Evolutionary conservation across 2,888 invertebrate genomes (phyloP).

Genomic region (Nephrotoma guestfalica): DNA sequence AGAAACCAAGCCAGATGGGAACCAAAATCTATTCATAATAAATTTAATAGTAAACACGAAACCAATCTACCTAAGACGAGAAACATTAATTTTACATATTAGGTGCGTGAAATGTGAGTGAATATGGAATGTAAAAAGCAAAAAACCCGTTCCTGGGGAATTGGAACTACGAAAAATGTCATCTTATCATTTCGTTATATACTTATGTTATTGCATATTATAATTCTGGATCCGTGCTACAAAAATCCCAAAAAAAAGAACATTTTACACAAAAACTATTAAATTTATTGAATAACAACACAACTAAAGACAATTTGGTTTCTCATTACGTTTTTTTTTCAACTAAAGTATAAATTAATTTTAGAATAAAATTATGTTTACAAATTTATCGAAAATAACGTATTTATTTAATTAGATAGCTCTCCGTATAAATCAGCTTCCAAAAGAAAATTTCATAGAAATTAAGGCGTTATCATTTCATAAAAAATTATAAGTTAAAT

Average conservation of each 20-base stretch:
- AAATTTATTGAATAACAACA: not conserved
- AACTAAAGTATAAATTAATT: not conserved
- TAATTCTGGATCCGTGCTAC: not conserved
- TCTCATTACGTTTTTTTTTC: not conserved
- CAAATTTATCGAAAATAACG: not conserved
- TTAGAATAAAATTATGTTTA: not conserved
- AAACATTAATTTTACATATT: not conserved
- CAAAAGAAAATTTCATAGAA: too few relatives aligned
- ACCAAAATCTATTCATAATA: conserved; percentile 1
- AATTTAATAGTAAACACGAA: not conserved
- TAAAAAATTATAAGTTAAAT: too few relatives aligned
- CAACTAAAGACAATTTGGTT: not conserved
- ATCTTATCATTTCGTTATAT: not conserved
- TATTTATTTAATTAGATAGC: not conserved
- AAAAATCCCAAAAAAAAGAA: not conserved
- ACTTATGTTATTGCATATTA: not conserved
- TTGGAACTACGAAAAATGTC: not conserved
- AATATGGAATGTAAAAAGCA: not conserved
- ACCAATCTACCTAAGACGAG: not conserved
- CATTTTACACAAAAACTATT: not conserved
- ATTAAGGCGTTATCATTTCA: too few relatives aligned
- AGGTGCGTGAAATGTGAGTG: not conserved
- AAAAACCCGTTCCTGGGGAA: not conserved
- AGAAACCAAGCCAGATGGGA: conserved; percentile 36
- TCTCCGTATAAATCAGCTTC: too few relatives aligned